Conservation (phyloP, 2,888 invertebrate genomes). For the Bembecia ichneumoniformis region DNA sequence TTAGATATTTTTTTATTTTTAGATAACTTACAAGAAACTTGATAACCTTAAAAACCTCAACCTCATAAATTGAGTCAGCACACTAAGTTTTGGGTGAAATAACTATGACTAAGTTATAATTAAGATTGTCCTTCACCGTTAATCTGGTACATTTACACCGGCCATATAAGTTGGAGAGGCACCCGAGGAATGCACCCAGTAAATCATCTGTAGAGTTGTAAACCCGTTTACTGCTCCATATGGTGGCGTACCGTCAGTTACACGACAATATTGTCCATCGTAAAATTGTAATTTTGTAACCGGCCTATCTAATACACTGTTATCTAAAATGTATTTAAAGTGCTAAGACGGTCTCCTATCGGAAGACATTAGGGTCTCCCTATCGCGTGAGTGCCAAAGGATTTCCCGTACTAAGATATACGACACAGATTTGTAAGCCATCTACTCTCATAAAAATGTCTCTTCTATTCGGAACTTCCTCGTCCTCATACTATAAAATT, state of each 20-base stretch:
- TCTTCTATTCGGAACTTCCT: slow-evolving; percentile 5
- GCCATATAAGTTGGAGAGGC: slow-evolving; percentile 30
- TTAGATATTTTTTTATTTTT: too few relatives aligned
- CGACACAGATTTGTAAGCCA: slow-evolving; percentile 50
- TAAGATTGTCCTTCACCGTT: slow-evolving; percentile 20
- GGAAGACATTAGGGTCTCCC: slow-evolving; percentile 24
- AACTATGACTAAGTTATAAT: not conserved
- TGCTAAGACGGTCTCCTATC: slow-evolving; percentile 40
- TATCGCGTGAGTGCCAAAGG: slow-evolving; percentile 15
- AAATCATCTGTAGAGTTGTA: slow-evolving; percentile 56
- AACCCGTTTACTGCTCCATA: slow-evolving; percentile 48
- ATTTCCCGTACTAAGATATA: slow-evolving; percentile 43
- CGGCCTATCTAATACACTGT: slow-evolving; percentile 43
- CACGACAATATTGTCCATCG: slow-evolving; percentile 48
- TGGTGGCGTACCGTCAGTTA: slow-evolving; percentile 34
- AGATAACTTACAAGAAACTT: too few relatives aligned
- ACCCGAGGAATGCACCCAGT: slow-evolving; percentile 57
- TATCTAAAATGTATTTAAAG: slow-evolving; percentile 62
- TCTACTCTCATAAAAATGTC: slow-evolving; percentile 51
- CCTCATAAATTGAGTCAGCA: not conserved
- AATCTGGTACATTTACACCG: slow-evolving; percentile 39
- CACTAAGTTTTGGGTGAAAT: too few relatives aligned
- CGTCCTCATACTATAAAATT: too few relatives aligned
- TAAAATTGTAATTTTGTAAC: slow-evolving; percentile 65
- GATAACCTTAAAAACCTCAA: not conserved